Base-by-base conservation (phyloP, 2,888 invertebrate species). In the Odontomyia ornata region DNA sequence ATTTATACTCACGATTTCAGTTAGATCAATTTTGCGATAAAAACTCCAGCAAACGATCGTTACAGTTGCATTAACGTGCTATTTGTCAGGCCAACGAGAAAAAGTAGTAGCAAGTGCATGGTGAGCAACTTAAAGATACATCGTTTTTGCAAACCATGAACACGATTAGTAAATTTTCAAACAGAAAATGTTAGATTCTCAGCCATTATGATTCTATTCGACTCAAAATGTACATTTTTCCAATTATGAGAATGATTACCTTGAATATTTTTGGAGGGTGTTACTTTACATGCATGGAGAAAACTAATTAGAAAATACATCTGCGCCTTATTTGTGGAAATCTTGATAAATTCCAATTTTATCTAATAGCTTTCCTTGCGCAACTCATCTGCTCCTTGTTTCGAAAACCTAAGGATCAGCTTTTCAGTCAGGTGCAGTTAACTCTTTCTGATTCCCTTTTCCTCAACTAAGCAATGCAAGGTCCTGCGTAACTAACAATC, bases 391-490 rank as follows among this genome's bases (percentile, higher is more conserved):
- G 73, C 60, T 36, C 73, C 28, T 73, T 43, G 28, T 18, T 36
- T 11, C 46, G 27, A 72, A 72, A 13, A 30, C 46, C 1, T 56
- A 72, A 15, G 28, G 30, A 69, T 5, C 60, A 46, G 73, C 46
- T 52, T 30, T 36, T 36, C n/a, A n/a, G 73, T 78, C 78, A 78
- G 78, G 78, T 76, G 76, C 76, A 72, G 72, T 72, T 69, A 78
- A 76, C 78, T 76, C 78, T 64, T 71, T 72, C 69, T 69, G 30
- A 23, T 30, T 36, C n/a, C 46, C n/a, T 76, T 15, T 57, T 4
- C 43, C 60, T 52, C n/a, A 28, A 13, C 72, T 23, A 36, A 52
- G 5, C 27, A 13, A 11, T 28, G 23, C 67, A 23, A 9, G 5
- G 21, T 46, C 0, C 18, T 21, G 47, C 57, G 36, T 43, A 60